Base-by-base conservation (phyloP, 2,888 invertebrate genomes). In the Rhaphigaster nebulosa region DNA sequence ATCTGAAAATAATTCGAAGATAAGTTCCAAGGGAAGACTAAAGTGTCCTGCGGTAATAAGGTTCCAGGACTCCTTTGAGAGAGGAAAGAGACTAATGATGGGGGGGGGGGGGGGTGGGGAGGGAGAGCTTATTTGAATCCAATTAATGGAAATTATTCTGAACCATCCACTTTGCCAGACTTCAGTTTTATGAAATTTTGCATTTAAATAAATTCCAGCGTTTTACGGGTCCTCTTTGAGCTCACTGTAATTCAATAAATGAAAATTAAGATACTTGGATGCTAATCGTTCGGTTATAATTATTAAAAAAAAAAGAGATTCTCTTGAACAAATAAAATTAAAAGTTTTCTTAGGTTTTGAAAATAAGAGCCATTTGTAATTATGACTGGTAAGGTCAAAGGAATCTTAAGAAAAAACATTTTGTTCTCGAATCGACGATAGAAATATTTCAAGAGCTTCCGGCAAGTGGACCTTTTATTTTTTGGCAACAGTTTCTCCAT, bases 131-230 rank as follows among this genome's bases (percentile, higher is more conserved):
- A 84, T 50, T 84, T 84, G 84, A 84, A 84, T 84, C 84, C 84
- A 84, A 84, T 84, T 84, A 84, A 45, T 45, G 13, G 41, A 45
- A 84, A 84, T 84, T 45, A 84, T 84, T 50, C 45, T n/a, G 13
- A 15, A 26, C 84, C 26, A 3, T 1, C 34, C 34, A 76, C 70
- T 76, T 76, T 38, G 4, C 29, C 29, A 29, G 13, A 15, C 18
- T 65, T 18, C 29, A 18, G 34, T 76, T 76, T 38, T 76, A 38
- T 38, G 15, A 38, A 76, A 76, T 76, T 38, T 20, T 29, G 38
- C 34, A 38, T 76, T 38, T 20, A 34, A 76, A 20, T 76, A 76
- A 76, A 76, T 38, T 76, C 5, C 6, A 38, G 34, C 1, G 1
- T 6, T 15, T 76, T 1, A 5, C 6, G 13, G n/a, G n/a, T 26